A percentile compares a stretch with the other conserved stretches of the same genome.
phyloP scores from a whole-genome alignment of 2,888 invertebrate genomes.

The Heterodera filipjevi region DNA sequence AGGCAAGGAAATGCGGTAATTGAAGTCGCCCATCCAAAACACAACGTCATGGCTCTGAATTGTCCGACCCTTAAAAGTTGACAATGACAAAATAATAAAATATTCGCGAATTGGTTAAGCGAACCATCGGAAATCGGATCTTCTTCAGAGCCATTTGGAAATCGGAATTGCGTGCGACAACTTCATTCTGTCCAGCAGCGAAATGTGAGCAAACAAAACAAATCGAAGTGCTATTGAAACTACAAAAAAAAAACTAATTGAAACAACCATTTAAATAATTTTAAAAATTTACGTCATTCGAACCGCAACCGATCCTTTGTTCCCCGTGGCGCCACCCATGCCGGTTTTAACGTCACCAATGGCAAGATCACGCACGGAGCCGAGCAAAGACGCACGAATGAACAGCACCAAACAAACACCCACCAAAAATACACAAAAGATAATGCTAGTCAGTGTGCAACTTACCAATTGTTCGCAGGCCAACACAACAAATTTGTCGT shows the following conservation, averaged over 20 bases:
- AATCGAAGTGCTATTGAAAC: conserved; percentile 75
- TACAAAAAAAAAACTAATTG: not conserved
- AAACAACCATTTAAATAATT: not conserved
- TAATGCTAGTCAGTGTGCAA: not conserved
- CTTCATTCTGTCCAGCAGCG: conserved; percentile 96
- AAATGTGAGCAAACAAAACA: conserved; percentile 99
- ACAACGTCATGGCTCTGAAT: conserved; percentile 94
- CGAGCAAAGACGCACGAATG: conserved; percentile 84
- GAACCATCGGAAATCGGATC: conserved; percentile 67
- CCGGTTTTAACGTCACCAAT: conserved; percentile 84
- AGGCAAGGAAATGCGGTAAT: conserved; percentile 93
- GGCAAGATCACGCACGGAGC: conserved; percentile 73
- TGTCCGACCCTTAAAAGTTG: conserved; percentile 83
- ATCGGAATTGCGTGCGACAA: conserved; percentile 89
- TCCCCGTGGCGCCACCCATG: conserved; percentile 89
- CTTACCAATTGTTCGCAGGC: conserved; percentile 53
- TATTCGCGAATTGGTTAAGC: not conserved
- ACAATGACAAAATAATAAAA: conserved; percentile 43
- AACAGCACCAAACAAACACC: conserved; percentile 96
- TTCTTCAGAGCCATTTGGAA: conserved; percentile 92
- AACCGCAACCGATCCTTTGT: conserved; percentile 60
- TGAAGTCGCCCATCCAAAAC: conserved; percentile 99
- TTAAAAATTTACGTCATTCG: conserved; percentile 80
- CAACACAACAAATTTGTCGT: conserved; percentile 41
- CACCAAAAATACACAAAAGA: conserved; percentile 27